Evolutionary conservation across 2,113 vertebrate genomes (phyloP), one percentile per base, ranked within the genome.

Genomic region (Hemibagrus wyckioides): DNA sequence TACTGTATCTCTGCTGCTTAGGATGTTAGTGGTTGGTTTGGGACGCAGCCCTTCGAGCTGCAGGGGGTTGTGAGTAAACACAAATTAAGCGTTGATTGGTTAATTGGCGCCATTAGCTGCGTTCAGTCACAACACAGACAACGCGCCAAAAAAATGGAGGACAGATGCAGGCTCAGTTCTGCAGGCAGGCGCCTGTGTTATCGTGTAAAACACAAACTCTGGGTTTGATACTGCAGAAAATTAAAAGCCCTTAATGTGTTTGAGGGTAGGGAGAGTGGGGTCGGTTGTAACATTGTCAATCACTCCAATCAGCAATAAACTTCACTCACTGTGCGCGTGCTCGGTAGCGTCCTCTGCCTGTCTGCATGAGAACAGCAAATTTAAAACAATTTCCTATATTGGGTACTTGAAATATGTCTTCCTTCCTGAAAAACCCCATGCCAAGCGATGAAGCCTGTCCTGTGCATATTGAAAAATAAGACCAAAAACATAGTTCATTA

Each of bases 31-130:
- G 50, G 19, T 56, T 33, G 30, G 33, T 75, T 44, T 77, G 61
- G 81, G 28, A 54, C 3, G 11, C 28, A 1, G 39, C 61, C 33
- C 33, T 25, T 3, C 25, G 19, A 57, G 79, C 79, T 59, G 54
- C 54, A 81, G 79, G 79, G 28, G n/a, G 25, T 11, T 67, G 56
- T 9, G 56, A n/a, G 52, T 81, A 59, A 59, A 87, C 77, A 57
- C 21, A 59, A 79, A 80, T 86, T 88, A 88, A 67, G n/a, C 15
- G 3, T 33, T 89, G 80, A 86, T 83, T 71, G 88, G 80, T 86
- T 85, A 81, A 86, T 67, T 87, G 57, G 77, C 14, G 36, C 63
- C 33, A 86, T 86, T 86, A 82, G 65, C 25, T 48, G 48, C 44
- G 56, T 73, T 87, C 80, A 75, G 36, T 48, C 44, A 82, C 86